Evolutionary conservation across 2,888 invertebrate genomes (phyloP).

Genomic region (Drosophila mercatorum): DNA sequence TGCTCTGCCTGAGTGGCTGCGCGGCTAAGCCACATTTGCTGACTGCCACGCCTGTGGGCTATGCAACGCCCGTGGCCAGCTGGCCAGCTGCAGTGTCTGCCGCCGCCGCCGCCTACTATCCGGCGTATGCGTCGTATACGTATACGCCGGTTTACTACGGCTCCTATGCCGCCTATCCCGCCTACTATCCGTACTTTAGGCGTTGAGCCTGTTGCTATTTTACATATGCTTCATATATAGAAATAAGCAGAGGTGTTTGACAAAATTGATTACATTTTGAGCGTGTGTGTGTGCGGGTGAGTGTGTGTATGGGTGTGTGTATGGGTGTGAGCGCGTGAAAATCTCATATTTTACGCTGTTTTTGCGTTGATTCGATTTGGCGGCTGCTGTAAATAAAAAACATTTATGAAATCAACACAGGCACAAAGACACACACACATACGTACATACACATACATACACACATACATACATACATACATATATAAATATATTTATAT

Average conservation of each 20-base stretch:
- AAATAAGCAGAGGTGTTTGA: constrained; percentile 11
- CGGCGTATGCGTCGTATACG: constrained; percentile 71
- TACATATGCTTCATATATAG: constrained; percentile 2
- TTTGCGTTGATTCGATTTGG: constrained; percentile 58
- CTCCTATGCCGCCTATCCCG: constrained; percentile 72
- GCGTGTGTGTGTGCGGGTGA: constrained; percentile 19
- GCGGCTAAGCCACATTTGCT: constrained; percentile 66
- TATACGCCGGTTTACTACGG: constrained; percentile 69
- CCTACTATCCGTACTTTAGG: constrained; percentile 64
- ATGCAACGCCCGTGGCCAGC: constrained; percentile 62
- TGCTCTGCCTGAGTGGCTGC: constrained; percentile 34
- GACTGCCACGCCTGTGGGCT: constrained; percentile 62
- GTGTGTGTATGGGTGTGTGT: constrained; percentile 26
- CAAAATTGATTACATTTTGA: constrained; percentile 53
- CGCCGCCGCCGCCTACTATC: constrained; percentile 61
- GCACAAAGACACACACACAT: constrained; percentile 17
- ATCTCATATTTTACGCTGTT: constrained; percentile 41
- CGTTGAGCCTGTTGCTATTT: constrained; percentile 46
- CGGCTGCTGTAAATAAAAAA: constrained; percentile 47
- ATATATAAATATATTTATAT: neutral
- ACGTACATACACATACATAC: neutral
- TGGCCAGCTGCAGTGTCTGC: constrained; percentile 38
- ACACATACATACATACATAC: constrained; percentile 8
- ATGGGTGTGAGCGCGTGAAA: constrained; percentile 19
- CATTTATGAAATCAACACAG: constrained; percentile 69